Evolutionary conservation across 2,113 vertebrate species (phyloP), one percentile per base, ranked within the genome.

Genomic region (Toxotes jaculatrix): DNA sequence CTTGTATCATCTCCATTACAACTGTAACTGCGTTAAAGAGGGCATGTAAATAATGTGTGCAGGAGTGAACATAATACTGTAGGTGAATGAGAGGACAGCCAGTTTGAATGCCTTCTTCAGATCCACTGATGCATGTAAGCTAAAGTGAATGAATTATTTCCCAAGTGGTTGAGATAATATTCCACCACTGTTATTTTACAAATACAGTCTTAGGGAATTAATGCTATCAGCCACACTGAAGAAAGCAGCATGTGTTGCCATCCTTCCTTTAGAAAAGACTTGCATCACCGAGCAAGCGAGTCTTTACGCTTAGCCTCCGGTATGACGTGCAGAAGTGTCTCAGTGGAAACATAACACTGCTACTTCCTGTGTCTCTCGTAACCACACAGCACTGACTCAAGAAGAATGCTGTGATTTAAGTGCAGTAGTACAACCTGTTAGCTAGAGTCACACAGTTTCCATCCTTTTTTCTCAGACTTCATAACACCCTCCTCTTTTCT

Each of bases 331-430:
- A 76, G 40, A 23, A 74, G 66, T 59, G 23, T 43, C 43, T 71
- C n/a, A 82, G 68, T 27, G 63, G 68, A 87, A 86, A 34, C 61
- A 66, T 69, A 43, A 77, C 38, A 27, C 62, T 32, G 42, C 42
- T 57, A n/a, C 77, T 90, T 89, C 84, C 83, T 83, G 61, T 83
- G 42, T 79, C 68, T 82, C 31, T 65, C 11, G 10, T 64, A 70
- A 87, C 49, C 47, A 51, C 70, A 78, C 17, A 57, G 14, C 61
- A 65, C 43, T 49, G 43, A 21, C 38, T 7, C 9, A 38, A 38
- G n/a, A 62, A 53, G 38, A 56, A 43, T 67, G 49, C 51, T 5
- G 4, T 70, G 51, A 87, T 88, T 77, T 53, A 59, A 65, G 36
- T 57, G 42, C 16, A 32, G 34, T n/a, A 12, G 43, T n/a, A 27